Evolutionary conservation across 2,888 invertebrate species (phyloP), one percentile per base, ranked within the genome.

Genomic region (Idaea biselata): DNA sequence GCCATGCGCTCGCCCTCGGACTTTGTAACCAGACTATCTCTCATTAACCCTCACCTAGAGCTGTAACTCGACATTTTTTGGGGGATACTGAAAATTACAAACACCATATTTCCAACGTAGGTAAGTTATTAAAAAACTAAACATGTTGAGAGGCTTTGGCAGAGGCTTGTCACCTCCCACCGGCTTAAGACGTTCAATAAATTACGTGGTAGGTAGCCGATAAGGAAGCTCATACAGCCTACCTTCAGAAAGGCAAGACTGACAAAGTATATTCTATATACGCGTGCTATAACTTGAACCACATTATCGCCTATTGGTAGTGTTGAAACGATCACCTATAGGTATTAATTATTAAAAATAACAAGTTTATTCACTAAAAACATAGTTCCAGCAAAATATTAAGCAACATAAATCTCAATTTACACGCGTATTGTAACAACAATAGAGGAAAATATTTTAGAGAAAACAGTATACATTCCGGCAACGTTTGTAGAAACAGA

Each of bases 1-100:
- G 44, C 44, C 44, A 44, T 44, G 44, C 18, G 66, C 68, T 77
- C 82, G 84, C 81, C 82, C 81, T 79, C 84, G 83, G 88, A 88
- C 89, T 91, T 91, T 88, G 90, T 86, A 87, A 89, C 83, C 73
- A 79, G 83, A 88, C 83, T 82, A 76, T 78, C 81, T 82, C 84
- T 89, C 86, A 86, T 89, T 89, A 88, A 88, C 85, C 86, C 84
- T 79, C 82, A 84, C 86, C 86, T 44, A 14, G 11, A 44, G 44
- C 44, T 14, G 83, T 81, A 80, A 79, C 80, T 78, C 73, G 77
- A 77, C 75, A 77, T 80, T 83, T 83, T 86, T 83, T 81, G 74
- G 78, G 79, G 75, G 74, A 72, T 70, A 69, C 61, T 44, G 44
- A 44, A 44, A 44, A 44, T 44, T 44, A 44, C 44, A 11, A 44